Evolutionary conservation across 2,888 invertebrate genomes (phyloP), one percentile per base, ranked within the genome.

Genomic region (Melanchra persicariae): DNA sequence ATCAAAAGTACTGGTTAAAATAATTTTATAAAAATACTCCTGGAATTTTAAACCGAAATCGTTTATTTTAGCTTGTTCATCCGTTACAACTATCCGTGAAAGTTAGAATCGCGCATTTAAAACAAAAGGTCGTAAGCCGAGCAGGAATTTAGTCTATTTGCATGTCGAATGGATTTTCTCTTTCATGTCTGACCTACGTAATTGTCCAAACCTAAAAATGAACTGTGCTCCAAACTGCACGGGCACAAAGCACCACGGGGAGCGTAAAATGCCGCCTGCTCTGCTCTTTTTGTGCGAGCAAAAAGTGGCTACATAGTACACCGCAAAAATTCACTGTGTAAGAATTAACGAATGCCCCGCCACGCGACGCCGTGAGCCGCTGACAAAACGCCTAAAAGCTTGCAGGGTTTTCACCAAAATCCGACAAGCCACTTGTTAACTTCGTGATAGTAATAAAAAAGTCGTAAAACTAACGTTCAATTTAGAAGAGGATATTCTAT

Each of bases 261-360:
- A 67, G 77, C 71, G 69, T 69, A 77, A 81, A 85, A 83, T 77
- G 64, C 74, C 57, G 37, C 54, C 61, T 70, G 59, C 45, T 74
- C 57, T 86, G 57, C 45, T 74, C 55, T 84, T 85, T 85, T 85
- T 85, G 55, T 72, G 63, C 26, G 37, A 62, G 26, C 58, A 83
- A 86, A 86, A 83, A 76, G 72, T 77, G 74, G 65, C 55, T 74
- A 52, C 74, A 73, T 60, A 58, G 77, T 81, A 74, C 69, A 81
- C 86, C 83, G 83, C 83, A 77, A 85, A 85, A 86, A 85, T 77
- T 86, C 81, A 81, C 82, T 82, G 72, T 72, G 75, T 77, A 74
- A 74, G 81, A 81, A 85, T 80, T 84, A 85, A 85, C 85, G 74
- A 83, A 86, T 70, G 65, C 81, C 68, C 40, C 15, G 74, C 75